Evolutionary conservation across 2,113 vertebrate species (phyloP).

Genomic region (Symphodus melops): DNA sequence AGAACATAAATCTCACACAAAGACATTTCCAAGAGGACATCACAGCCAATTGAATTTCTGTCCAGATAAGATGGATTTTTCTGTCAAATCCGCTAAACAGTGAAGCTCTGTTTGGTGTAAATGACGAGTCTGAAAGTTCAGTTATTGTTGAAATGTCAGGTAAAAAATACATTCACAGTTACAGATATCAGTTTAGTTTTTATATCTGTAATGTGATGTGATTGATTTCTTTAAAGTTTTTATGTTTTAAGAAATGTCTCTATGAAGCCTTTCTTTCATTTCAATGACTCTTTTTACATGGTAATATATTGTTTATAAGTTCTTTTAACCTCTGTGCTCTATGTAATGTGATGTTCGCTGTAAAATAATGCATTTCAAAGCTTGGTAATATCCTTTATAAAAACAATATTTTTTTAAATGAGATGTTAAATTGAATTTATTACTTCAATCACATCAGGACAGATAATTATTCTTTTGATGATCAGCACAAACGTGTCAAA

Average conservation of each 20-base stretch:
- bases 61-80: slow-evolving; percentile 31
- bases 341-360: neutral
- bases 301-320: too few species aligned
- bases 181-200: slow-evolving; percentile 40
- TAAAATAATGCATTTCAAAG: slow-evolving; percentile 1
- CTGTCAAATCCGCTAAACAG: slow-evolving; percentile 1
- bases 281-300: too few species aligned
- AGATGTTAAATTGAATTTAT: slow-evolving; percentile 20
- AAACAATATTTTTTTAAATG: neutral
- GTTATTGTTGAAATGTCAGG: neutral
- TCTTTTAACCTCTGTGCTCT: neutral
- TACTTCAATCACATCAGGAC: neutral
- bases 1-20: slow-evolving; percentile 51
- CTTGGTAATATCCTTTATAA: slow-evolving; percentile 12
- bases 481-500: neutral
- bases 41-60: slow-evolving; percentile 14
- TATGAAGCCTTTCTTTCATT: too few species aligned
- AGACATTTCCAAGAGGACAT: slow-evolving; percentile 35
- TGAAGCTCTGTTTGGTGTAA: slow-evolving; percentile 1
- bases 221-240: neutral
- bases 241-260: neutral
- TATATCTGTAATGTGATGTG: slow-evolving; percentile 15
- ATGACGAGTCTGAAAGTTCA: slow-evolving; percentile 1
- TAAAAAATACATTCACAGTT: slow-evolving; percentile 5
- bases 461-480: neutral